phyloP scores from a whole-genome alignment of 2,113 vertebrate genomes.

The Vanacampus margaritifer region DNA sequence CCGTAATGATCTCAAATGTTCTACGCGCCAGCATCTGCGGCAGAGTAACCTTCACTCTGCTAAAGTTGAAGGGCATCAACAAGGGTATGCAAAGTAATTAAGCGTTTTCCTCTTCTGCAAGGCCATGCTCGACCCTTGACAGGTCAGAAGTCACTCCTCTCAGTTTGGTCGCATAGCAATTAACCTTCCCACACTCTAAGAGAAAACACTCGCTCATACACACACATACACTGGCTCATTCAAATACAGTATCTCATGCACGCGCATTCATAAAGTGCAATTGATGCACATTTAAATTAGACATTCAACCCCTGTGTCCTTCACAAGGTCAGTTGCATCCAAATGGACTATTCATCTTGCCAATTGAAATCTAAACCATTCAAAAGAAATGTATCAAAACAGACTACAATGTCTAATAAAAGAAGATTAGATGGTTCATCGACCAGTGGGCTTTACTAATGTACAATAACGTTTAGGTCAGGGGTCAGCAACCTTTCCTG shows the following conservation, averaged over 20 bases:
- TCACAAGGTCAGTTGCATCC: slow-evolving; percentile 30
- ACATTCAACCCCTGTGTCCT: slow-evolving; percentile 11
- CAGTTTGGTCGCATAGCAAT: slow-evolving; percentile 54
- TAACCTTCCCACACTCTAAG: slow-evolving; percentile 39
- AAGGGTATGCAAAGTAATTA: slow-evolving; percentile 51
- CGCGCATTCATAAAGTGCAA: slow-evolving; percentile 13
- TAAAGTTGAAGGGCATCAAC: slow-evolving; percentile 45
- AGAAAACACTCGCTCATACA: neutral
- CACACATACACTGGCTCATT: neutral
- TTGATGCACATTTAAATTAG: slow-evolving; percentile 25
- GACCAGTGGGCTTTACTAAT: no score
- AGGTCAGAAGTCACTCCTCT: slow-evolving; percentile 46
- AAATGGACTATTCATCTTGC: slow-evolving; percentile 3
- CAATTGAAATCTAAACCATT: no score
- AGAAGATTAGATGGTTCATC: no score
- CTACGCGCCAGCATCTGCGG: neutral
- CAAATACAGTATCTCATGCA: neutral
- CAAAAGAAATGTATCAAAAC: no score
- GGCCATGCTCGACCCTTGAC: slow-evolving; percentile 18
- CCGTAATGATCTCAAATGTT: neutral
- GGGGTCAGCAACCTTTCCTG: no score
- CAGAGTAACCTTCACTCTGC: slow-evolving; percentile 11
- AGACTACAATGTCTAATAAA: no score
- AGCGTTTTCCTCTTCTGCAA: slow-evolving; percentile 36
- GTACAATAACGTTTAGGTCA: no score